Conservation (phyloP, 2,797 vertebrate genomes). For the Columba guinea region DNA sequence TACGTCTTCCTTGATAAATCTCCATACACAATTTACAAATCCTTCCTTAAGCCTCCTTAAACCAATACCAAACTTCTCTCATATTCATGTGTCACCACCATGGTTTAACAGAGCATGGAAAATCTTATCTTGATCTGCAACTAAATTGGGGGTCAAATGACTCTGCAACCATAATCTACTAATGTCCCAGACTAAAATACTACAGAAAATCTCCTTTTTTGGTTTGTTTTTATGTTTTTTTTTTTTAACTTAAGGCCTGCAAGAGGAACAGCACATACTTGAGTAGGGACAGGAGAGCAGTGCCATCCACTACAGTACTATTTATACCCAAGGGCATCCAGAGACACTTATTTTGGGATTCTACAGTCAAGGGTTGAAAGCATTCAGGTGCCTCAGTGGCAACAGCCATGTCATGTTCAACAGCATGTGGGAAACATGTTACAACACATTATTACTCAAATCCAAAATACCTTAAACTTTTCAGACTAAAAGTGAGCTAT, state of each 20-base stretch:
- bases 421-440: not conserved
- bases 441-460: not conserved
- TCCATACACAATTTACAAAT: not conserved
- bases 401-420: not conserved
- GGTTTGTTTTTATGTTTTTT: too few species aligned
- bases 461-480: slow-evolving; percentile 6
- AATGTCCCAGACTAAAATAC: not conserved
- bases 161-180: not conserved
- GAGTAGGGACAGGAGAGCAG: not conserved
- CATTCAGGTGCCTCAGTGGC: not conserved
- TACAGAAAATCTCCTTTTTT: not conserved
- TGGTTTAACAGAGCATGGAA: not conserved
- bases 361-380: not conserved
- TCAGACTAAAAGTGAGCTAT: not conserved
- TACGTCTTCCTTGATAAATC: not conserved
- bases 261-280: not conserved
- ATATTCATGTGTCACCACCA: not conserved
- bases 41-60: not conserved
- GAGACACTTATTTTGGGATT: not conserved
- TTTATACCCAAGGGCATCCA: not conserved
- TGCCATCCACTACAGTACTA: not conserved
- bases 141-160: not conserved
- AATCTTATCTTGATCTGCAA: not conserved
- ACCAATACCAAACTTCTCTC: not conserved
- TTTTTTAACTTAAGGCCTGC: not conserved